A percentile compares a stretch with the other conserved stretches of the same genome.
Evolutionary conservation across 1,140 invertebrate genomes (phyloP).

Genomic region (Lethrus apterus): DNA sequence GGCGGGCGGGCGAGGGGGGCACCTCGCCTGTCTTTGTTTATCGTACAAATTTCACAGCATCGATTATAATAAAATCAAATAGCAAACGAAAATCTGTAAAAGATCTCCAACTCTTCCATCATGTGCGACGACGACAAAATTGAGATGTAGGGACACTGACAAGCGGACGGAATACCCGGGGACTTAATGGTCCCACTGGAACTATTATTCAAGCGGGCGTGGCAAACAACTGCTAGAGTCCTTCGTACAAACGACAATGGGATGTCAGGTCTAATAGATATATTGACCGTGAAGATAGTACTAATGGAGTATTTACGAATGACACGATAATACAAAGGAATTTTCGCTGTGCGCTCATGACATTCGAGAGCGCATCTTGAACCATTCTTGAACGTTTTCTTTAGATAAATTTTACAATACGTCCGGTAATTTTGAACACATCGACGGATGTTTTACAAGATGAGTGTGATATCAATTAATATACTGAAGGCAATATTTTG

Average conservation of each 20-base stretch:
- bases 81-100: conserved; percentile 8
- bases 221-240: conserved; percentile 4
- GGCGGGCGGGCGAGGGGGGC: too few species aligned
- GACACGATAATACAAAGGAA: conserved; percentile 12
- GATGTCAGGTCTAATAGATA: conserved; percentile 12
- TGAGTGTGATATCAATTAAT: too few species aligned
- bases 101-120: conserved; percentile 8
- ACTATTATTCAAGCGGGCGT: conserved; percentile 12
- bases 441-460: too few species aligned
- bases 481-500: too few species aligned
- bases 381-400: too few species aligned
- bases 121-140: not conserved
- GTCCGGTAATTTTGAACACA: too few species aligned
- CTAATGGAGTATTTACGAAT: conserved; percentile 10
- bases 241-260: conserved; percentile 5
- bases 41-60: too few species aligned
- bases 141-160: not conserved
- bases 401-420: too few species aligned
- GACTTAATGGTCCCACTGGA: conserved; percentile 12
- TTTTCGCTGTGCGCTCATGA: too few species aligned
- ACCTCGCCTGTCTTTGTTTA: too few species aligned
- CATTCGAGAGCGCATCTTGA: too few species aligned
- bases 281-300: conserved; percentile 13
- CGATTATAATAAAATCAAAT: too few species aligned
- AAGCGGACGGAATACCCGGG: not conserved